These are phyloP conservation scores for Conopomorpha cramerella DNA, from an alignment of 1,140 invertebrate genomes.

Conservation along the genomic window DNA sequence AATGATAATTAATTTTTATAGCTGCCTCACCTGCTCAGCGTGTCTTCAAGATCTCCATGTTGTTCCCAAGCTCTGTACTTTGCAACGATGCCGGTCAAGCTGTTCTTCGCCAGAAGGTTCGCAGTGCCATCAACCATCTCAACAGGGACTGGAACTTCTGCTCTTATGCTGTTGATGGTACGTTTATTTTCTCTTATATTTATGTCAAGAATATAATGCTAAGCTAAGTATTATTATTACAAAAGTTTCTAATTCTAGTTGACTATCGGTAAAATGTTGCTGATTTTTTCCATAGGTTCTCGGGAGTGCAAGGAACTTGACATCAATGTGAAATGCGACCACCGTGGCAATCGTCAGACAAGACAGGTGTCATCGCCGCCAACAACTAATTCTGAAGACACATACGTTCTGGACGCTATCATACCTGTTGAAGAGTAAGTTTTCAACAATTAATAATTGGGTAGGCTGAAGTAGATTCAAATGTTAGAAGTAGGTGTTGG, in stretches of 20 bases:
- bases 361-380: constrained; percentile 59
- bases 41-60: constrained; percentile 90
- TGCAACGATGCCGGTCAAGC: constrained; percentile 94
- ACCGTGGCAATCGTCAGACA: constrained; percentile 67
- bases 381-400: constrained; percentile 66
- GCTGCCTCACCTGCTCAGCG: constrained; percentile 84
- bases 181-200: constrained; percentile 12
- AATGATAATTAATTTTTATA: constrained; percentile 23
- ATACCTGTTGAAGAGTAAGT: constrained; percentile 85
- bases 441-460: too few species aligned
- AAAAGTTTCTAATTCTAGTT: neutral
- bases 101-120: constrained; percentile 85
- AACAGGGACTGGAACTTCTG: constrained; percentile 95
- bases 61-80: constrained; percentile 90
- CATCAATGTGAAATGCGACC: constrained; percentile 89
- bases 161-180: constrained; percentile 83
- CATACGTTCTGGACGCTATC: constrained; percentile 77
- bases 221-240: too few species aligned
- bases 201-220: too few species aligned
- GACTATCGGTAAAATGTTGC: neutral
- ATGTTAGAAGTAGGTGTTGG: constrained; percentile 13
- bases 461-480: too few species aligned
- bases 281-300: constrained; percentile 27
- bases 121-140: constrained; percentile 83
- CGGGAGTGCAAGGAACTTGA: constrained; percentile 85